A percentile compares a stretch with the other conserved stretches of the same genome.
Evolutionary conservation across 1,140 invertebrate species (phyloP).

Genomic region (Hycleus phaleratus): DNA sequence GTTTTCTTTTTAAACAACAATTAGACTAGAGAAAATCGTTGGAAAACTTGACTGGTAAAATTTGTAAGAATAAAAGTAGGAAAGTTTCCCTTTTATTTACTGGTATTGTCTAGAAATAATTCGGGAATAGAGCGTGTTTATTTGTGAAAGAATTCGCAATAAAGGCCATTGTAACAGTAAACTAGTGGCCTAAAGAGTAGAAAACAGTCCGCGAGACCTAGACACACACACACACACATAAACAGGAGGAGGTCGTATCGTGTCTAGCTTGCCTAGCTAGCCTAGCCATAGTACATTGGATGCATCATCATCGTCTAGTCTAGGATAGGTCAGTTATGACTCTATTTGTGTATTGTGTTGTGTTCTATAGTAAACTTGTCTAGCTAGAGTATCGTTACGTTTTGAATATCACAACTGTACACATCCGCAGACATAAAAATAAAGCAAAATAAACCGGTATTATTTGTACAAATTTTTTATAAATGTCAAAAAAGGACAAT

Average conservation of each 20-base stretch:
- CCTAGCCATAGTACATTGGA: not conserved
- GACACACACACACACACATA: constrained; percentile 2
- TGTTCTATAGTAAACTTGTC: not conserved
- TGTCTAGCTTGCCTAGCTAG: constrained; percentile 6
- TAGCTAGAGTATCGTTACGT: not conserved
- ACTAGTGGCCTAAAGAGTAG: constrained; percentile 19
- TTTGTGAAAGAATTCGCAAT: not conserved
- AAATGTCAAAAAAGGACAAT: too few relatives aligned
- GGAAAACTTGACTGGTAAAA: too few relatives aligned
- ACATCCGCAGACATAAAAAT: too few relatives aligned
- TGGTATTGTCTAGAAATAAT: too few relatives aligned
- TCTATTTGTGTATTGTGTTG: not conserved
- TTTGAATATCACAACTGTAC: too few relatives aligned
- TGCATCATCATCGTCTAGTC: constrained; percentile 11
- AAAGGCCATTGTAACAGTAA: constrained; percentile 18
- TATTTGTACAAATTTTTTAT: too few relatives aligned
- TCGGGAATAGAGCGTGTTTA: too few relatives aligned
- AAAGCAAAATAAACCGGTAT: too few relatives aligned
- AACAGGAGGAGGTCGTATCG: not conserved
- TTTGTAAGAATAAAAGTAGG: too few relatives aligned
- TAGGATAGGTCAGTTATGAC: constrained; percentile 17
- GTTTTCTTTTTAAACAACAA: too few relatives aligned
- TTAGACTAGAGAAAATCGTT: too few relatives aligned
- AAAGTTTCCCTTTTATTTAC: too few relatives aligned
- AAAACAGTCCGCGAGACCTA: constrained; percentile 4